Evolutionary conservation across 2,888 invertebrate genomes (phyloP).

Genomic region (Tipula unca): DNA sequence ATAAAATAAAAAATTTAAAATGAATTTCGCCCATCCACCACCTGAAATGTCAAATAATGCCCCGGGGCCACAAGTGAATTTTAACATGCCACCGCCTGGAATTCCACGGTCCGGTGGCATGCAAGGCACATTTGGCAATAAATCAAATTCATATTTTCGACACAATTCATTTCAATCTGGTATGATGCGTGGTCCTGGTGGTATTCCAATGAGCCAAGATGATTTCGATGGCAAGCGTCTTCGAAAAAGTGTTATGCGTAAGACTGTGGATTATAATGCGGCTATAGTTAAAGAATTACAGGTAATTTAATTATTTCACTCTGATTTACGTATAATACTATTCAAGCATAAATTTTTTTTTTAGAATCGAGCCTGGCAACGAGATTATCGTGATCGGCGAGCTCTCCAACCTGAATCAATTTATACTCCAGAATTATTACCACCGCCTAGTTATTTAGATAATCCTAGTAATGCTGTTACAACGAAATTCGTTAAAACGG

Average conservation of each 20-base stretch:
- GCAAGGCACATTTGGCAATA: constrained; percentile 31
- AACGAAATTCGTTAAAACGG: constrained; percentile 94
- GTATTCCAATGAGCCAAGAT: constrained; percentile 60
- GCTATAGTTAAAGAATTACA: constrained; percentile 87
- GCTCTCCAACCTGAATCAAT: constrained; percentile 91
- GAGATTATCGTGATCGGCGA: constrained; percentile 81
- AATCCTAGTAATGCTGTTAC: constrained; percentile 96
- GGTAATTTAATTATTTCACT: constrained; percentile 49
- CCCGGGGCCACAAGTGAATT: constrained; percentile 22
- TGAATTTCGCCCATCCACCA: constrained; percentile 31
- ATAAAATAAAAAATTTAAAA: constrained; percentile 21
- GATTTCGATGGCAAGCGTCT: constrained; percentile 95
- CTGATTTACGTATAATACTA: too few species aligned
- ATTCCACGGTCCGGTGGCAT: constrained; percentile 26
- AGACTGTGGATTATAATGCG: constrained; percentile 97
- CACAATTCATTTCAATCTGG: constrained; percentile 33
- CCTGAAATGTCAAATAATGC: constrained; percentile 35
- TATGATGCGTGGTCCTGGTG: constrained; percentile 43
- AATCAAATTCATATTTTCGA: constrained; percentile 39
- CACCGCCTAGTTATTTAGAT: constrained; percentile 88
- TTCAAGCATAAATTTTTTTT: constrained; percentile 9
- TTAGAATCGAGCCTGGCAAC: constrained; percentile 89
- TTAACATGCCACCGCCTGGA: constrained; percentile 33
- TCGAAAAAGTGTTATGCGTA: constrained; percentile 92
- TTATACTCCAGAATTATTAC: constrained; percentile 87